Conservation (phyloP, 2,888 invertebrate genomes). For the Andrena marginata region DNA sequence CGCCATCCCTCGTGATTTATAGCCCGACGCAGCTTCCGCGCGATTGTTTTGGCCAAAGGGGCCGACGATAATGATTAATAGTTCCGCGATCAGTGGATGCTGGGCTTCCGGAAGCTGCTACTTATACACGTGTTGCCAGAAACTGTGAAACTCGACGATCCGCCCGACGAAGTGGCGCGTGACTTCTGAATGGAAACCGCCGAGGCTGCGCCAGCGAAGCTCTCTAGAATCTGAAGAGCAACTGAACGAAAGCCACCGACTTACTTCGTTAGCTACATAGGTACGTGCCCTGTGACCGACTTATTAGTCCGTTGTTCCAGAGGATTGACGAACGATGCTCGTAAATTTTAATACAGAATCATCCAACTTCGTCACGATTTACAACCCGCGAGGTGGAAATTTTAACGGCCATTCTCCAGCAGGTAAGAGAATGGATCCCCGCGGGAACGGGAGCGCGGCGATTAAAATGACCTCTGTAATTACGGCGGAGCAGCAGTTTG, state of each 20-base stretch:
- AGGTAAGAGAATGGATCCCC: background rate
- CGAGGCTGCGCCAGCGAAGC: background rate
- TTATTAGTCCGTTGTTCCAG: background rate
- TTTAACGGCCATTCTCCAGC: background rate
- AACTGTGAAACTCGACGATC: conserved; percentile 16
- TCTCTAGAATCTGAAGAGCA: background rate
- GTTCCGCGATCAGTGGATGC: conserved; percentile 10
- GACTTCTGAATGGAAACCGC: background rate
- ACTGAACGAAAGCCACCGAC: background rate
- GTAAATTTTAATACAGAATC: background rate
- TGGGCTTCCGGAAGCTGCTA: background rate
- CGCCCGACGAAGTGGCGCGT: background rate
- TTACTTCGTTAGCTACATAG: background rate
- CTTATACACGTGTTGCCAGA: background rate
- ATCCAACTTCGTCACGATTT: background rate
- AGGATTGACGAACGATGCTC: background rate
- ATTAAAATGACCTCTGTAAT: conserved; percentile 36
- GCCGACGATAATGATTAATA: conserved; percentile 41
- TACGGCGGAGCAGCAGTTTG: conserved; percentile 1
- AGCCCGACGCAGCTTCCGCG: background rate
- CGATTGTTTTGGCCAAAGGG: conserved; percentile 26
- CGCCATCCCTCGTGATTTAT: conserved; percentile 28
- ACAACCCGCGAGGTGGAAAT: background rate
- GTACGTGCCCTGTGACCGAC: background rate
- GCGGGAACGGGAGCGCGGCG: background rate